phyloP scores from a whole-genome alignment of 2,113 vertebrate genomes.

The Corynorhinus townsendii region DNA sequence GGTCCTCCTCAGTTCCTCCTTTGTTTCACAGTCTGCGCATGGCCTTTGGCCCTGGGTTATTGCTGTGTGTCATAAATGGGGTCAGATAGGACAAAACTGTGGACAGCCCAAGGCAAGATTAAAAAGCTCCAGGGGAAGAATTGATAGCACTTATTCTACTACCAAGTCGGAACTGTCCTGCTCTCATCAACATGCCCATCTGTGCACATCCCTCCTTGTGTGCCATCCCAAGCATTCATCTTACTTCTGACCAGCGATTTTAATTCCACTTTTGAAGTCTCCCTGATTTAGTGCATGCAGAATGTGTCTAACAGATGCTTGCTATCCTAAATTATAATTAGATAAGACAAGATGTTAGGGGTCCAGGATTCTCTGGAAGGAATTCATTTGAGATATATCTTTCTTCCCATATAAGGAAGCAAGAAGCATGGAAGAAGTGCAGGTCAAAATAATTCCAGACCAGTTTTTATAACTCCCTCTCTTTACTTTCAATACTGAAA shows the following conservation, averaged over 20 bases:
- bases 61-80: neutral
- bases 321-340: slow-evolving; percentile 33
- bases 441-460: neutral
- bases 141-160: neutral
- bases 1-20: neutral
- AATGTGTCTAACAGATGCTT: slow-evolving; percentile 27
- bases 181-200: neutral
- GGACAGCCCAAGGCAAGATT: neutral
- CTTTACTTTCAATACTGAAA: neutral
- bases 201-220: neutral
- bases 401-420: neutral
- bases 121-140: neutral
- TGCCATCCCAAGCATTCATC: neutral
- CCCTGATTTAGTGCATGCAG: slow-evolving; percentile 1
- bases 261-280: neutral
- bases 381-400: neutral
- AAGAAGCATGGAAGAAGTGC: neutral
- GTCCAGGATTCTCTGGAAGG: neutral
- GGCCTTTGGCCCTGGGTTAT: neutral
- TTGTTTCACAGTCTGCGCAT: neutral
- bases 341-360: neutral
- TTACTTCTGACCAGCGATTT: neutral
- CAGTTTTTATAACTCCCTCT: neutral
- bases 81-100: neutral
- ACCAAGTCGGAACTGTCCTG: neutral